phyloP scores from a whole-genome alignment of 2,797 vertebrate species.

The Petrocephalus schoutedeni region DNA sequence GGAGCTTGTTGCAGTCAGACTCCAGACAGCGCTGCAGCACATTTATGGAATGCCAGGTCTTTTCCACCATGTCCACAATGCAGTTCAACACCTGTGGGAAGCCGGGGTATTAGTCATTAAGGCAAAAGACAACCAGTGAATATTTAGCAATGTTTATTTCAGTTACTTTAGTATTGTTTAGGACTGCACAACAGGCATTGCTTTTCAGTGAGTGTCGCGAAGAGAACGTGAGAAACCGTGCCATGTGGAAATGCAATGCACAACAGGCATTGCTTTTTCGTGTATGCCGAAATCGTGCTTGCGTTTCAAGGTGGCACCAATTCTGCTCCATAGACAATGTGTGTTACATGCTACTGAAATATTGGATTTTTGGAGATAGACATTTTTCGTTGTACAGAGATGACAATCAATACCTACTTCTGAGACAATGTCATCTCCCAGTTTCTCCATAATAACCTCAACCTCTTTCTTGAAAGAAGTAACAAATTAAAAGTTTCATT shows the following conservation, averaged over 20 bases:
- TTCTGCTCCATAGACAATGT: neutral
- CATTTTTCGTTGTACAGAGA: neutral
- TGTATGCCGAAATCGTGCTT: too few species aligned
- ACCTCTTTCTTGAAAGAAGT: neutral
- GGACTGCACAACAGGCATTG: neutral
- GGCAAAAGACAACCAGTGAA: neutral
- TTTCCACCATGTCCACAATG: conserved; percentile 99
- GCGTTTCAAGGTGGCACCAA: too few species aligned
- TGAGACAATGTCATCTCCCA: neutral
- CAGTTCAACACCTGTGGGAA: conserved; percentile 85
- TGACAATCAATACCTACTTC: neutral
- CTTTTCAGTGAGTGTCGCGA: too few species aligned
- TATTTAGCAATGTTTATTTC: neutral
- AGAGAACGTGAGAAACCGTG: too few species aligned
- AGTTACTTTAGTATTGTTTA: neutral
- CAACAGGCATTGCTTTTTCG: too few species aligned
- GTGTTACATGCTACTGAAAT: neutral
- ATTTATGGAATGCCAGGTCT: conserved; percentile 85
- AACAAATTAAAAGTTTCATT: neutral
- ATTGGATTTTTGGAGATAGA: neutral
- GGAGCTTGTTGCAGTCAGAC: conserved; percentile 88
- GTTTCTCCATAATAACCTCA: neutral
- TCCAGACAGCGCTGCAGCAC: conserved; percentile 94
- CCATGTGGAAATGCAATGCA: too few species aligned
- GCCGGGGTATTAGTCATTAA: neutral